Evolutionary conservation across 1,140 invertebrate genomes (phyloP), one percentile per base, ranked within the genome.

Genomic region (Leguminivora glycinivorella): DNA sequence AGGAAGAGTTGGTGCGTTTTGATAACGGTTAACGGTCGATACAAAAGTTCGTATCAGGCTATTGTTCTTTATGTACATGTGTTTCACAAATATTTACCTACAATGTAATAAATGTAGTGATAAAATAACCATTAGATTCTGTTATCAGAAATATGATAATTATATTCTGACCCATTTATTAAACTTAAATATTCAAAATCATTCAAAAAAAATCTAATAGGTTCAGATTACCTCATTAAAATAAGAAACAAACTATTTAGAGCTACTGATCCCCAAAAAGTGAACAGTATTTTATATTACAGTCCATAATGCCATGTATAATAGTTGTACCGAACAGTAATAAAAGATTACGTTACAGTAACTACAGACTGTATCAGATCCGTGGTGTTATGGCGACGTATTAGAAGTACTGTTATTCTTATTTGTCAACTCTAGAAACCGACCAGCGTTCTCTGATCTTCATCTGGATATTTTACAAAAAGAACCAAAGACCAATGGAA

Each of bases 301-400:
- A 0, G 14, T 47, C 14, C n/a, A 47, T 6, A 47, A 47, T 0
- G 34, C 34, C 34, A n/a, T n/a, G n/a, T n/a, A n/a, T n/a, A n/a
- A n/a, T n/a, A 38, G 34, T 38, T 12, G 2, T 2, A 12, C 43
- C 43, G 43, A n/a, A n/a, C n/a, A n/a, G n/a, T 17, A 47, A 47
- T 19, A 38, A 47, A 47, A 47, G n/a, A 47, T 47, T 47, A 47
- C 43, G 43, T 47, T 47, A 47, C 43, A 47, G 43, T 47, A 17
- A 47, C 43, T 47, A 47, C n/a, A 47, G 43, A n/a, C n/a, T 19
- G 43, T 47, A 47, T 47, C 17, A 47, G 14, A 47, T 47, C 43
- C n/a, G n/a, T 47, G 43, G 14, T 47, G 43, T 47, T 47, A 47
- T 47, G 43, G 5, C 43, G 43, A 47, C 43, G 43, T 47, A 38